Percentiles rank a stretch among this genome's conserved stretches.
These are phyloP conservation scores for Sebastes glaucus DNA, from an alignment of 2,797 vertebrate species.

Conservation along the genomic window DNA sequence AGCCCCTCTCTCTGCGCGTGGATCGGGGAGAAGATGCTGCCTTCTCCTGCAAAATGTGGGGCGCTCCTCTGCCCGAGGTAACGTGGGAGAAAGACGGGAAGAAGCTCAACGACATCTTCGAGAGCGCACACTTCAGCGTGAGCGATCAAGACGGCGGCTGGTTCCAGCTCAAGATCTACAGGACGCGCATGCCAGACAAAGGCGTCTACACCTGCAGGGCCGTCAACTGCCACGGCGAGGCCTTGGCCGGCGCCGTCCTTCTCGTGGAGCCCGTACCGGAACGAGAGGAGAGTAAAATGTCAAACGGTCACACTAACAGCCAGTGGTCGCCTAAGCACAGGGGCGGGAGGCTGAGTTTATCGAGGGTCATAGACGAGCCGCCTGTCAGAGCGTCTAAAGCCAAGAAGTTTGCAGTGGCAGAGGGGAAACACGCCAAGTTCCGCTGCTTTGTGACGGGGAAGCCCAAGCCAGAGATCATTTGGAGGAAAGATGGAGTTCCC, in stretches of 20 bases:
- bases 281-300: constrained; percentile 60
- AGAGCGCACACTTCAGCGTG: constrained; percentile 88
- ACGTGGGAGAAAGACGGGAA: constrained; percentile 94
- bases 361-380: constrained; percentile 62
- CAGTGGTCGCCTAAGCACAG: constrained; percentile 66
- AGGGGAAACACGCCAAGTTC: constrained; percentile 98
- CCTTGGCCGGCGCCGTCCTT: constrained; percentile 89
- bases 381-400: constrained; percentile 69
- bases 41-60: constrained; percentile 89
- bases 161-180: constrained; percentile 89
- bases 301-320: constrained; percentile 60
- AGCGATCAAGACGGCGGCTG: constrained; percentile 81
- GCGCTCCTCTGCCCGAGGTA: constrained; percentile 84
- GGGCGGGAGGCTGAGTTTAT: constrained; percentile 45
- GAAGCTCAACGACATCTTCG: constrained; percentile 91
- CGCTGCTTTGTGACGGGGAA: constrained; percentile 96
- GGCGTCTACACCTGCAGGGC: constrained; percentile 95
- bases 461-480: constrained; percentile 95
- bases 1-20: constrained; percentile 87
- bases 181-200: constrained; percentile 86
- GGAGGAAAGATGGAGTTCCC: constrained; percentile 90
- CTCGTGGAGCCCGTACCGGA: constrained; percentile 84
- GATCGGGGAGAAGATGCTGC: constrained; percentile 88
- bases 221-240: constrained; percentile 82
- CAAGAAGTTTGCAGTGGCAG: constrained; percentile 91